A percentile compares a stretch with the other conserved stretches of the same genome.
Evolutionary conservation across 2,888 invertebrate species (phyloP).

Genomic region (Caenorhabditis zanzibari): DNA sequence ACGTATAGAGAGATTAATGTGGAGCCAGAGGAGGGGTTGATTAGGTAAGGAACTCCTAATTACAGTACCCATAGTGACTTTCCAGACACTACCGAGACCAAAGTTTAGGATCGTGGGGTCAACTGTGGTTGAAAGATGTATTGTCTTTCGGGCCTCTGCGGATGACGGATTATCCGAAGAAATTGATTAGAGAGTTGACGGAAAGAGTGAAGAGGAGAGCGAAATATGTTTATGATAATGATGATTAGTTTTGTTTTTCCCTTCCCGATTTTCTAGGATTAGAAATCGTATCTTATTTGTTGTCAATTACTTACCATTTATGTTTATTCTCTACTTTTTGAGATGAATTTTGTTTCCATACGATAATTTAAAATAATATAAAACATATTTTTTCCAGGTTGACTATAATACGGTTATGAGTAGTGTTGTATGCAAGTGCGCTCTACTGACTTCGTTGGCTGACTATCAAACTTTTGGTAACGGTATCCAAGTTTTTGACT

Average conservation of each 20-base stretch:
- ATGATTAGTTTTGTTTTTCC: neutral
- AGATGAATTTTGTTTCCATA: no score
- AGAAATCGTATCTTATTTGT: no score
- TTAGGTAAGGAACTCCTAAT: conserved; percentile 20
- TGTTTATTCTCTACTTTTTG: no score
- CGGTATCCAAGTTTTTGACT: no score
- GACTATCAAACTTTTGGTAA: no score
- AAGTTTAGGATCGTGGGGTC: conserved; percentile 33
- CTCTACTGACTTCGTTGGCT: no score
- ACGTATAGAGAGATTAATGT: neutral
- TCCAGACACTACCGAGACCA: conserved; percentile 28
- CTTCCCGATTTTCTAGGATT: no score
- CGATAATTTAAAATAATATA: no score
- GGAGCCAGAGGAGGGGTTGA: neutral
- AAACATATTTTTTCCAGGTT: no score
- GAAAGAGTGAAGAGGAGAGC: conserved; percentile 34
- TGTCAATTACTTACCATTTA: no score
- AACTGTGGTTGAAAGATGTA: conserved; percentile 3
- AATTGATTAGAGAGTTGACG: conserved; percentile 19
- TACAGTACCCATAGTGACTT: neutral
- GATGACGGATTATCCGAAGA: conserved; percentile 26
- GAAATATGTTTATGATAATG: conserved; percentile 14
- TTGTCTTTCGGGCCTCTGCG: conserved; percentile 17
- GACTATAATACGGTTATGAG: no score
- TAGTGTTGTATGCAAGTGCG: no score